Conservation (phyloP, 1,140 invertebrate species). For the Apis dorsata region DNA sequence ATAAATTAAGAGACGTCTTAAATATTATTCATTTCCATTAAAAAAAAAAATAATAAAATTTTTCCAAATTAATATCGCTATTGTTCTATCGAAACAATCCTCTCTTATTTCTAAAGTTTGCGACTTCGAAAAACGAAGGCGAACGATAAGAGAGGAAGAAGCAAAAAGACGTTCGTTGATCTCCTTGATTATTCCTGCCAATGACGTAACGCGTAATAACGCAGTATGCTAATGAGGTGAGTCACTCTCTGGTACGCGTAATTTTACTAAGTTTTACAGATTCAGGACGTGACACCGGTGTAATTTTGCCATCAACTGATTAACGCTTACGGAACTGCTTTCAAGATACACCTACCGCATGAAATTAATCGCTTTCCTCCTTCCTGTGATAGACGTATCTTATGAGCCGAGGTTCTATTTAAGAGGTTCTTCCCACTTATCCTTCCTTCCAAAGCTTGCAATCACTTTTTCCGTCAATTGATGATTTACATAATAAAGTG, state of each 20-base stretch:
- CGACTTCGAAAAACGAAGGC: too few relatives aligned
- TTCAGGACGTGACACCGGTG: constrained; percentile 26
- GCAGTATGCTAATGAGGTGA: constrained; percentile 34
- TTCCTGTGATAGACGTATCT: neutral
- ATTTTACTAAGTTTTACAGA: constrained; percentile 34
- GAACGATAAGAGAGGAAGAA: neutral
- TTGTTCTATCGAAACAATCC: too few relatives aligned
- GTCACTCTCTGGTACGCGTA: constrained; percentile 34
- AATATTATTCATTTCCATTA: too few relatives aligned
- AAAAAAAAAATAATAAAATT: too few relatives aligned
- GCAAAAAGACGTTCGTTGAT: constrained; percentile 4
- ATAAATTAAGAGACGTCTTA: too few relatives aligned
- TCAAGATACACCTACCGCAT: neutral
- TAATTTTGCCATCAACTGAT: constrained; percentile 44
- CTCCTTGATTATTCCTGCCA: constrained; percentile 4
- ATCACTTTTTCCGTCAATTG: neutral
- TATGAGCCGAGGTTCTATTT: too few relatives aligned
- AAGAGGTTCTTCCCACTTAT: neutral
- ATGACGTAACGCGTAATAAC: constrained; percentile 39
- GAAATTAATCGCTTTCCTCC: constrained; percentile 21
- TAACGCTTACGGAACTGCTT: constrained; percentile 17
- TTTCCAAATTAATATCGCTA: too few relatives aligned
- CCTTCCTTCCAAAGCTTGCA: neutral
- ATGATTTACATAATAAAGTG: neutral
- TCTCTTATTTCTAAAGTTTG: too few relatives aligned